Percentiles rank a stretch among this genome's conserved stretches.
Evolutionary conservation across 2,888 invertebrate genomes (phyloP).

Genomic region (Heliconius sara): DNA sequence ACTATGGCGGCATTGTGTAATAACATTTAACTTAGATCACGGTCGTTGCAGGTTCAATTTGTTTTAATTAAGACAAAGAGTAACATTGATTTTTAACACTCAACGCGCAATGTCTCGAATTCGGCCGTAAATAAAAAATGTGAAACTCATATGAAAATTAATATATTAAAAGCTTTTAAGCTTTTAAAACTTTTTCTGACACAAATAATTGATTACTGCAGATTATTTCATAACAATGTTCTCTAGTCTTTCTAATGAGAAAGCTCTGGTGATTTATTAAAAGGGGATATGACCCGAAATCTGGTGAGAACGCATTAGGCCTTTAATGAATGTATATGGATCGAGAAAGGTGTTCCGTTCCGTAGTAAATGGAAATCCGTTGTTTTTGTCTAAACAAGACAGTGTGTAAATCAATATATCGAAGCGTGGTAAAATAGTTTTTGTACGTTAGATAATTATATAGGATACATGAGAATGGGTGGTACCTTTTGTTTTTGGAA

Average conservation of each 20-base stretch:
- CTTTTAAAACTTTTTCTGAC: slow-evolving; percentile 12
- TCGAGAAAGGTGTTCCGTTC: slow-evolving; percentile 42
- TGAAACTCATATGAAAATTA: not conserved
- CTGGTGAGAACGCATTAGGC: slow-evolving; percentile 43
- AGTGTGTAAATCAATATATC: slow-evolving; percentile 38
- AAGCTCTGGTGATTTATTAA: slow-evolving; percentile 35
- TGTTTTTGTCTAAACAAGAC: slow-evolving; percentile 43
- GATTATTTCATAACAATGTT: slow-evolving; percentile 19
- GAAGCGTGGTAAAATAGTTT: slow-evolving; percentile 24
- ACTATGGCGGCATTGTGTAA: too few species aligned
- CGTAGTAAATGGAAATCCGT: slow-evolving; percentile 41
- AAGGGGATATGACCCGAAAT: slow-evolving; percentile 39
- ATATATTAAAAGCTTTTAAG: not conserved
- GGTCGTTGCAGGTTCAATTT: too few species aligned
- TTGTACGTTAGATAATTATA: not conserved
- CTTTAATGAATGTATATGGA: slow-evolving; percentile 46
- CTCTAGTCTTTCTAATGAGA: slow-evolving; percentile 34
- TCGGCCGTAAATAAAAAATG: not conserved
- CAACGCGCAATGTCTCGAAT: not conserved
- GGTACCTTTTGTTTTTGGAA: slow-evolving; percentile 3
- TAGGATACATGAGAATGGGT: not conserved
- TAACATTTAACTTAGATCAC: too few species aligned
- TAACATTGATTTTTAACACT: not conserved
- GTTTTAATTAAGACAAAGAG: too few species aligned
- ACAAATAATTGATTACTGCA: slow-evolving; percentile 9